A percentile compares a stretch with the other conserved stretches of the same genome.
phyloP scores from a whole-genome alignment of 2,797 vertebrate species.

The Urosaurus nigricauda region DNA sequence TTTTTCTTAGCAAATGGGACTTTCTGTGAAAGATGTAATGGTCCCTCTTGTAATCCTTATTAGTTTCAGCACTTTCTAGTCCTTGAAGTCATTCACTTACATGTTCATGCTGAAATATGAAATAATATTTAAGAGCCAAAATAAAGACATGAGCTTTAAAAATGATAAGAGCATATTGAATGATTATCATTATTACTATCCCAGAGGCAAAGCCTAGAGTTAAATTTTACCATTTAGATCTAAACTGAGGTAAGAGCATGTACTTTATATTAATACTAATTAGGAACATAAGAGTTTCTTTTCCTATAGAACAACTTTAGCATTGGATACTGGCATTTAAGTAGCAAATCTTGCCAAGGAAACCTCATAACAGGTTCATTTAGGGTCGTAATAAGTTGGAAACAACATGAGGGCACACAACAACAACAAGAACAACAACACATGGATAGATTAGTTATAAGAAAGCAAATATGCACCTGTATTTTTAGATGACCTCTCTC shows the following conservation, averaged over 20 bases:
- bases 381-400: no score
- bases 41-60: background rate
- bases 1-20: background rate
- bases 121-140: slow-evolving; percentile 46
- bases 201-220: background rate
- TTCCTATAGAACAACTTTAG: slow-evolving; percentile 15
- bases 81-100: background rate
- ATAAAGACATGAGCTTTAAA: slow-evolving; percentile 33
- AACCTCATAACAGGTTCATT: no score
- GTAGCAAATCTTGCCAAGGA: background rate
- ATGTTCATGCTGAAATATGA: background rate
- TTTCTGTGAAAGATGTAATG: background rate
- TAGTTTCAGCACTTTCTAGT: background rate
- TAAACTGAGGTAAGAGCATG: background rate
- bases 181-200: background rate
- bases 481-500: background rate
- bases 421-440: background rate
- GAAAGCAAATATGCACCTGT: background rate
- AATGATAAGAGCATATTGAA: background rate
- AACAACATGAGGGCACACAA: no score
- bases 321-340: background rate
- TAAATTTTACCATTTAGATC: slow-evolving; percentile 8
- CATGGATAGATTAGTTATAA: background rate
- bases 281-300: slow-evolving; percentile 14
- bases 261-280: slow-evolving; percentile 23